Base-by-base conservation (phyloP, 1,140 invertebrate genomes). In the Capitella teleta region DNA sequence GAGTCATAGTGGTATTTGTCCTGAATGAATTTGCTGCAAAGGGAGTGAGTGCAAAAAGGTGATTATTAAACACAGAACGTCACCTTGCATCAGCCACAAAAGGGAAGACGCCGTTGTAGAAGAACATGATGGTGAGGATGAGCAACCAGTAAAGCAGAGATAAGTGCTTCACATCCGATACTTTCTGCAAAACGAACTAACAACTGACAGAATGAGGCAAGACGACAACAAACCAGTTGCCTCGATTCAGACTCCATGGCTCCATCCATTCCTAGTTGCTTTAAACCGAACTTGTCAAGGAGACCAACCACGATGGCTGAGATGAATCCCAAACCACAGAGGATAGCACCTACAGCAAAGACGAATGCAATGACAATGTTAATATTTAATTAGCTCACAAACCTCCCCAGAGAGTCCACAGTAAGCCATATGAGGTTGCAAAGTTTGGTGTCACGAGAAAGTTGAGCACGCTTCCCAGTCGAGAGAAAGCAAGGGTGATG, bases 71-170 rank as follows among this genome's bases (percentile, higher is more conserved):
- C 10, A 8, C 19, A 19, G 10, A 18, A 42, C 54, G 52, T 55
- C 54, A 70, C 72, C 70, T 73, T n/a, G 72, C 69, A 62, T 74
- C 72, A 43, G 72, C 71, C 23, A 74, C 68, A 64, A 74, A 74
- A 48, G 72, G 71, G 47, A 73, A 74, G 0, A 74, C 65, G 19
- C 72, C 68, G 57, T 73, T 74, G 56, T 74, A 74, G 59, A 73
- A 74, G 57, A 74, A 74, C 70, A 73, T 73, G 37, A 74, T 72
- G 3, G 70, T 58, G 16, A 73, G 42, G 28, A 62, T 63, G 24
- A 74, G 54, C 28, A 74, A 53, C 72, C 72, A 74, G 58, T 66
- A 74, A 1, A 62, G 63, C 5, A 64, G 14, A 1, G 63, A 61
- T 44, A 74, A 70, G 38, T 68, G 47, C 21, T 59, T 61, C 1